Evolutionary conservation across 2,113 vertebrate species (phyloP).

Genomic region (Gymnorhina tibicen): DNA sequence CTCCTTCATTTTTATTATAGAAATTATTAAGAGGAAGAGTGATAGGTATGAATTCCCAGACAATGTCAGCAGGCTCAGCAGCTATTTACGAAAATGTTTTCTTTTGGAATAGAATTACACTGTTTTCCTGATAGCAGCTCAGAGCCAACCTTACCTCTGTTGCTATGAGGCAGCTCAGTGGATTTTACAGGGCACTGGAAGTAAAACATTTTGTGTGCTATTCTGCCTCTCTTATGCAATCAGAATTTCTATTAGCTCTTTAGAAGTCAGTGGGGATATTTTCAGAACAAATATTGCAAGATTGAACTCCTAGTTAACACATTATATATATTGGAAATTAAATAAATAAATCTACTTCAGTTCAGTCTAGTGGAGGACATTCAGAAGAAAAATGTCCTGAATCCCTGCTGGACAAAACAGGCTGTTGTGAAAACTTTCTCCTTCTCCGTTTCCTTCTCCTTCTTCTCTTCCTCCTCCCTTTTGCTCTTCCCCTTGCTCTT

Average conservation of each 20-base stretch:
- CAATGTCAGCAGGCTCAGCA: neutral
- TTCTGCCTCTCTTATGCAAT: neutral
- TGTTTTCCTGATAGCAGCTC: constrained; percentile 1
- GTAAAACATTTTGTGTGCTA: neutral
- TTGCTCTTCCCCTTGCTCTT: neutral
- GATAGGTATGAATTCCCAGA: constrained; percentile 20
- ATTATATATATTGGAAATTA: neutral
- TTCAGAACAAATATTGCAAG: neutral
- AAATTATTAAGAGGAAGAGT: constrained; percentile 39
- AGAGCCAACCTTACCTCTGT: neutral
- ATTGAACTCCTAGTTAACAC: neutral
- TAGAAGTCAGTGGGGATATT: neutral
- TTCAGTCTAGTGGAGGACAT: neutral
- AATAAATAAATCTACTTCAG: neutral
- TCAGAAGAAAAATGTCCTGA: neutral
- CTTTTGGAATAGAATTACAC: constrained; percentile 35
- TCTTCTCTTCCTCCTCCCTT: neutral
- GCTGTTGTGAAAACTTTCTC: neutral
- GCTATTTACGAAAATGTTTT: constrained; percentile 52
- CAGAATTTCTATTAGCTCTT: constrained; percentile 40
- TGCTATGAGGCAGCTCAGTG: constrained; percentile 15
- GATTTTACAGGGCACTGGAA: constrained; percentile 1
- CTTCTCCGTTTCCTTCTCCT: neutral
- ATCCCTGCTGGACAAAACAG: constrained; percentile 17
- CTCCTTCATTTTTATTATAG: neutral